Evolutionary conservation across 53 echinoderm and acorn worm genomes (phyloP).

Genomic region (Temnopleurus reevesii): DNA sequence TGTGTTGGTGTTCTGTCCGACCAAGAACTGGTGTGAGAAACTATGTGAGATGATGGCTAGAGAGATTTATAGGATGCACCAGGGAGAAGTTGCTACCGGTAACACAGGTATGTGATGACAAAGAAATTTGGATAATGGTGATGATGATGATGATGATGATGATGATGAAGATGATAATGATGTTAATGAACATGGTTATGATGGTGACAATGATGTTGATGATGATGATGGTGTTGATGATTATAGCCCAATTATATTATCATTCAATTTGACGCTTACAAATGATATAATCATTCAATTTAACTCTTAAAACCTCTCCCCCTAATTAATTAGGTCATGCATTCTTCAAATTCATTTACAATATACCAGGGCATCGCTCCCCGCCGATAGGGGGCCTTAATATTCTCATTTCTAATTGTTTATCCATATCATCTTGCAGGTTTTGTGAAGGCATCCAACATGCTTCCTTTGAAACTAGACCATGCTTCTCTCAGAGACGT

Average conservation of each 20-base stretch:
- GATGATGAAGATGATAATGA: conserved; percentile 4
- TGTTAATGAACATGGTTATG: not conserved
- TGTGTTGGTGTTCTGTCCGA: conserved; percentile 96
- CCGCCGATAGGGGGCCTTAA: too few relatives aligned
- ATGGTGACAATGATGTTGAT: not conserved
- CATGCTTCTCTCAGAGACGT: conserved; percentile 75
- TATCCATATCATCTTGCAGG: conserved; percentile 28
- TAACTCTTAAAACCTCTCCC: too few relatives aligned
- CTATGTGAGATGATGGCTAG: conserved; percentile 85
- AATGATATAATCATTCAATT: too few relatives aligned
- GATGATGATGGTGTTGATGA: not conserved
- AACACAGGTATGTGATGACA: not conserved
- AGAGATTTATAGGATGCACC: conserved; percentile 69
- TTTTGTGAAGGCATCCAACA: conserved; percentile 69
- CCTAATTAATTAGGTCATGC: too few relatives aligned
- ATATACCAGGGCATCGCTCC: too few relatives aligned
- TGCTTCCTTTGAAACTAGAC: conserved; percentile 68
- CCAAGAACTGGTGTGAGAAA: conserved; percentile 99
- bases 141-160: not conserved
- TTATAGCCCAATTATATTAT: not conserved
- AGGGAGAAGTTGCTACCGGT: conserved; percentile 53
- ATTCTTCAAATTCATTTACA: too few relatives aligned
- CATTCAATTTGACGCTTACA: not conserved
- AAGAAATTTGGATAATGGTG: not conserved
- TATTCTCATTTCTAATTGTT: too few relatives aligned